Percentiles rank a stretch among this genome's conserved stretches.
phyloP scores from a whole-genome alignment of 2,888 invertebrate genomes.

The Cosmopolites sordidus region DNA sequence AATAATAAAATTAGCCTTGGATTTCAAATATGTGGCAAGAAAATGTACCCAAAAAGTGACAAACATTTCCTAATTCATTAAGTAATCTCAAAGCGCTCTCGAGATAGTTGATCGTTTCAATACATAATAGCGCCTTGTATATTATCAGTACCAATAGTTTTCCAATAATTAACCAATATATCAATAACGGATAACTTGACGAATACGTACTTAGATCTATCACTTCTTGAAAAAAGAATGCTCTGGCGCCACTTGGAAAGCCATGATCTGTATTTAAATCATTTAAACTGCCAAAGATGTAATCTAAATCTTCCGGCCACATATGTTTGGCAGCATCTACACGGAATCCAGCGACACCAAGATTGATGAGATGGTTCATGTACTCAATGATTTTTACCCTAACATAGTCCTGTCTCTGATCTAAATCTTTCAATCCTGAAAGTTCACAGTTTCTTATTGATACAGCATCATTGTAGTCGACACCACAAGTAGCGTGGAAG shows the following conservation, averaged over 20 bases:
- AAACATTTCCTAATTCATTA: too few relatives aligned
- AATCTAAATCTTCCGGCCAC: slow-evolving; percentile 55
- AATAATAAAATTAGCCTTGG: too few relatives aligned
- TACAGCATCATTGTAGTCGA: slow-evolving; percentile 60
- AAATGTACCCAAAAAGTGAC: too few relatives aligned
- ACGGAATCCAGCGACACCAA: slow-evolving; percentile 57
- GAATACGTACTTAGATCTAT: slow-evolving; percentile 57
- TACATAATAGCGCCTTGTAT: too few relatives aligned
- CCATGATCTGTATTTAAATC: slow-evolving; percentile 60
- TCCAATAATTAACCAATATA: too few relatives aligned
- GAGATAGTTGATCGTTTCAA: too few relatives aligned
- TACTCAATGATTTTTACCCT: slow-evolving; percentile 49
- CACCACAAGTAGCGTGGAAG: slow-evolving; percentile 64
- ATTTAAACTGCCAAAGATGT: slow-evolving; percentile 52
- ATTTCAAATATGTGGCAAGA: too few relatives aligned
- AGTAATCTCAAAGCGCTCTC: too few relatives aligned
- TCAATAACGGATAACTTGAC: too few relatives aligned
- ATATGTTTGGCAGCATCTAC: slow-evolving; percentile 54
- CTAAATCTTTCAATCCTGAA: slow-evolving; percentile 47
- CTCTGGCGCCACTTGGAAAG: slow-evolving; percentile 59
- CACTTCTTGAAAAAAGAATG: slow-evolving; percentile 73
- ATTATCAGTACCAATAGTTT: too few relatives aligned
- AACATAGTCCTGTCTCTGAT: slow-evolving; percentile 49
- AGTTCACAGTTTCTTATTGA: slow-evolving; percentile 54
- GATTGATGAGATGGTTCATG: slow-evolving; percentile 51